phyloP scores from a whole-genome alignment of 2,113 vertebrate genomes.

The Turnix velox region DNA sequence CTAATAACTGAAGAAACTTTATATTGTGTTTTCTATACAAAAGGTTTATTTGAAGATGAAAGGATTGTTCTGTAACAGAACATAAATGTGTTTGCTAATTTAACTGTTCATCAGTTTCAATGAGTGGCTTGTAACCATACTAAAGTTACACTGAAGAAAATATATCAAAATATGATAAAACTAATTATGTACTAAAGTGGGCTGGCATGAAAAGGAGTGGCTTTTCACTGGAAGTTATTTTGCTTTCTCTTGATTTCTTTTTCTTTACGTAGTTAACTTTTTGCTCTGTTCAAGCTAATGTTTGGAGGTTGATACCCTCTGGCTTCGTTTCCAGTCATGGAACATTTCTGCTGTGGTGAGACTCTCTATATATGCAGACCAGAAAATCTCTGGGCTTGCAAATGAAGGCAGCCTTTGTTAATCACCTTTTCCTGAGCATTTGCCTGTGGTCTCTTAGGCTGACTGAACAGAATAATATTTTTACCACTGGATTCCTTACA shows the following conservation, averaged over 20 bases:
- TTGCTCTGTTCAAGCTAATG: neutral
- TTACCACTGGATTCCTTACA: neutral
- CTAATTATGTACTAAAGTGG: neutral
- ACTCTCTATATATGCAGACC: neutral
- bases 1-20: neutral
- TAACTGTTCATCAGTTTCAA: neutral
- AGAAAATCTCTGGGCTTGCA: neutral
- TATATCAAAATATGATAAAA: neutral
- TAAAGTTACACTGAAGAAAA: neutral
- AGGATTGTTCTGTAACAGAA: neutral
- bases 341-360: neutral
- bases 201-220: neutral
- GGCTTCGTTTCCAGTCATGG: neutral
- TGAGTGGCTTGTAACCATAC: rapidly evolving
- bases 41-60: neutral
- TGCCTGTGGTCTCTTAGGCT: neutral
- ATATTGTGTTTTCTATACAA: neutral
- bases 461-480: neutral
- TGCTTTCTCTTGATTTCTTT: neutral
- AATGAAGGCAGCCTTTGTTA: constrained; percentile 51
- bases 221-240: neutral
- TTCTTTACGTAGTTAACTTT: neutral
- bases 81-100: neutral
- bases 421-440: neutral
- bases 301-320: neutral